Evolutionary conservation across 2,113 vertebrate species (phyloP).

Genomic region (Aepyceros melampus): DNA sequence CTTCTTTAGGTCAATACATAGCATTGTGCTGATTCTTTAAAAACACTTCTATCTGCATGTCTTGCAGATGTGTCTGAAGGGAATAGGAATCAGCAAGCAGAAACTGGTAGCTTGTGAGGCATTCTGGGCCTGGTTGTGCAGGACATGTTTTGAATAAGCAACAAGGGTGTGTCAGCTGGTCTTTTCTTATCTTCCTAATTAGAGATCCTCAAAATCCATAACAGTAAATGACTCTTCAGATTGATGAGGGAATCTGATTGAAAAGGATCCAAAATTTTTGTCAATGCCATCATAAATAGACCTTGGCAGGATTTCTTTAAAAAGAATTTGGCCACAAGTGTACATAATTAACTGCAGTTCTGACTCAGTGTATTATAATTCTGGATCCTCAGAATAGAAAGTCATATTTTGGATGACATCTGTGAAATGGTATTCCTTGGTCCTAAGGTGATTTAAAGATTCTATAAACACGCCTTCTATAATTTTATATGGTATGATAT

Average conservation of each 20-base stretch:
- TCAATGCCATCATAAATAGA: neutral
- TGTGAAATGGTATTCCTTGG: neutral
- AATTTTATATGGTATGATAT: neutral
- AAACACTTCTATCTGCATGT: neutral
- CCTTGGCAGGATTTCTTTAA: neutral
- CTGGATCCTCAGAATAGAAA: neutral
- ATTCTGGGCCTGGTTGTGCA: neutral
- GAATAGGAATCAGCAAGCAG: neutral
- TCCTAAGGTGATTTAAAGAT: neutral
- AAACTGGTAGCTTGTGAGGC: neutral
- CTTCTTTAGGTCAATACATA: slow-evolving; percentile 2
- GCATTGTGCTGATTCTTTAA: slow-evolving; percentile 8
- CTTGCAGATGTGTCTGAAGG: neutral
- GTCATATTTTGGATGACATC: neutral
- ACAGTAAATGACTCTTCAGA: neutral
- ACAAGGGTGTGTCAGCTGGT: neutral
- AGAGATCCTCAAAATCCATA: neutral
- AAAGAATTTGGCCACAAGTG: neutral
- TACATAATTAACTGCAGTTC: neutral
- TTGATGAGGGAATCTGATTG: neutral
- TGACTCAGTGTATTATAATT: neutral
- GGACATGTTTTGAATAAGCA: neutral
- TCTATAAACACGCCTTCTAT: neutral
- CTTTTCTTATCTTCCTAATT: neutral
- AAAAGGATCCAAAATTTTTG: neutral